Evolutionary conservation across 2,797 vertebrate genomes (phyloP).

Genomic region (Falco berigora): DNA sequence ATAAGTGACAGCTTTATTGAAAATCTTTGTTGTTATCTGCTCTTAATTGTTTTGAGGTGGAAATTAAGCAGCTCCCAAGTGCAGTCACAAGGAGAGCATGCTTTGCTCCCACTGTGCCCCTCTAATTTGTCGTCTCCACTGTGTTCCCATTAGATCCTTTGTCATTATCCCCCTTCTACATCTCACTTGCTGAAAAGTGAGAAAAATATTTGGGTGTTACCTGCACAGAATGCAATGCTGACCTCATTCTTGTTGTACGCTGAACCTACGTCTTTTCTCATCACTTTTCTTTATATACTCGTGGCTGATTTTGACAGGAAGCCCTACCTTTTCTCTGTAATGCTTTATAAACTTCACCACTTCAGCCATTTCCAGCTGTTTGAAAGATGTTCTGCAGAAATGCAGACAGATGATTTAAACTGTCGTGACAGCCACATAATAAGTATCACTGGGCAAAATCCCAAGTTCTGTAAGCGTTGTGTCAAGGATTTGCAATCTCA

Average conservation of each 20-base stretch:
- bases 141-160: not conserved
- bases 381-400: not conserved
- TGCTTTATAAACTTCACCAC: not conserved
- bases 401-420: not conserved
- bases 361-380: not conserved
- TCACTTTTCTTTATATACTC: not conserved
- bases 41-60: constrained; percentile 25
- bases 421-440: not conserved
- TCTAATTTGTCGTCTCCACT: not conserved
- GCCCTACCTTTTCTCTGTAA: not conserved
- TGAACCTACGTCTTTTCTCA: not conserved
- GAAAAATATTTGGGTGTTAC: not conserved
- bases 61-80: not conserved
- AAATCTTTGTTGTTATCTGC: constrained; percentile 3
- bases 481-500: not conserved
- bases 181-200: not conserved
- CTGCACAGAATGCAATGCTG: not conserved
- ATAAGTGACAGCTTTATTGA: constrained; percentile 4
- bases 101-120: not conserved
- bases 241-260: not conserved
- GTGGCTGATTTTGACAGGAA: not conserved
- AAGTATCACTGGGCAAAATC: not conserved
- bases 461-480: not conserved
- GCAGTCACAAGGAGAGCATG: not conserved
- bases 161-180: not conserved